A percentile compares a stretch with the other conserved stretches of the same genome.
These are phyloP conservation scores for Lucifuga dentata DNA, from an alignment of 2,113 vertebrate species.

Conservation along the genomic window DNA sequence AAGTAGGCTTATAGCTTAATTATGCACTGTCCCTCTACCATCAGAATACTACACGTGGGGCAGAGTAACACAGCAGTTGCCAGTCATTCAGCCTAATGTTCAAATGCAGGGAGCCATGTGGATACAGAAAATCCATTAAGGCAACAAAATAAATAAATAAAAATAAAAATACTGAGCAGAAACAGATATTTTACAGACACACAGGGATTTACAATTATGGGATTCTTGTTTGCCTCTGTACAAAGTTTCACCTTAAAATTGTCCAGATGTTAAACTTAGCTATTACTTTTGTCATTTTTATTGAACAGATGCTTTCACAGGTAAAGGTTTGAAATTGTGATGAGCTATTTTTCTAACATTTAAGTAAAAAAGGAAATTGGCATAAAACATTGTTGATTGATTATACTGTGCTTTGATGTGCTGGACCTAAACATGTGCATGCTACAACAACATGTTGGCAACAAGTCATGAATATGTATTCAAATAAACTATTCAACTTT, in stretches of 20 bases:
- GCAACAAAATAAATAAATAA: no score
- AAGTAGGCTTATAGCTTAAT: constrained; percentile 74
- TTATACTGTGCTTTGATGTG: no score
- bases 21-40: constrained; percentile 70
- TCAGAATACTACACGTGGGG: constrained; percentile 74
- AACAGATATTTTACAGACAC: constrained; percentile 52
- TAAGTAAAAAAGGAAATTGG: no score
- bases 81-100: constrained; percentile 81
- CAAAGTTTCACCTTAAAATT: constrained; percentile 24
- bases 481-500: no score
- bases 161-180: constrained; percentile 45
- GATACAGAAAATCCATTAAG: constrained; percentile 77
- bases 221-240: constrained; percentile 13
- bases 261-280: background rate
- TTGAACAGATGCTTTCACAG: no score
- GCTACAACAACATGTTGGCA: no score
- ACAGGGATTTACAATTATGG: constrained; percentile 31
- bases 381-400: no score
- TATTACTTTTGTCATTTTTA: no score
- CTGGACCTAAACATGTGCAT: no score
- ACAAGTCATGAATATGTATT: no score
- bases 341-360: no score
- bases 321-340: no score
- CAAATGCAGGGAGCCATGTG: constrained; percentile 75
- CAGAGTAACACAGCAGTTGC: constrained; percentile 76